These are phyloP conservation scores for Noctua janthe DNA, from an alignment of 2,888 invertebrate species.

Conservation along the genomic window DNA sequence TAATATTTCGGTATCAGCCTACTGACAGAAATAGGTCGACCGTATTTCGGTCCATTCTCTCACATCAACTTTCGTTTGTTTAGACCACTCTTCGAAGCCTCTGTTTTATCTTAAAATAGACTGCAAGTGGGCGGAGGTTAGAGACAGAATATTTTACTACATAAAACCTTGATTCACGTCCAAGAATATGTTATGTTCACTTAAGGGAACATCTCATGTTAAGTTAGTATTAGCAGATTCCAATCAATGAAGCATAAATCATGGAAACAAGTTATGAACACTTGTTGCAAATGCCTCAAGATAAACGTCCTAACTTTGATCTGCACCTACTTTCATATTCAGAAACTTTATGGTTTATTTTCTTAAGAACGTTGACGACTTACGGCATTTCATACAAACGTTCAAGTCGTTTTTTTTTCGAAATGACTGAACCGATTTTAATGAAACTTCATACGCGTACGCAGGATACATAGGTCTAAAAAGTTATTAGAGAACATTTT, in stretches of 20 bases:
- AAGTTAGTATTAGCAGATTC: neutral
- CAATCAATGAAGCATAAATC: conserved; percentile 18
- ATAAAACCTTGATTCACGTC: neutral
- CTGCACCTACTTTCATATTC: conserved; percentile 16
- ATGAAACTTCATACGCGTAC: no score
- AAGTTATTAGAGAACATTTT: no score
- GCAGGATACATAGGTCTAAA: no score
- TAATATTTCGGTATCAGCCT: conserved; percentile 47
- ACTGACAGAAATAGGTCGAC: conserved; percentile 37
- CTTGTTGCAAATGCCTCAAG: conserved; percentile 6
- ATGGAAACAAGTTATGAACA: conserved; percentile 17
- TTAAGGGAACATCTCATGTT: neutral
- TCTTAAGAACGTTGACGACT: no score
- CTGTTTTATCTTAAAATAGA: conserved; percentile 5
- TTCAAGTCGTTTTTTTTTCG: no score
- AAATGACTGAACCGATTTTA: no score
- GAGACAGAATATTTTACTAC: neutral
- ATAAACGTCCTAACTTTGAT: conserved; percentile 18
- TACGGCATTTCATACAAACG: no score
- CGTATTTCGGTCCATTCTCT: conserved; percentile 29
- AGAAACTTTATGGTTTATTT: conserved; percentile 15
- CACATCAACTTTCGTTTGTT: conserved; percentile 17
- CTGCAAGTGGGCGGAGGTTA: neutral
- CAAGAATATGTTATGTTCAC: neutral
- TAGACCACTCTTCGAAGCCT: conserved; percentile 11